Conservation (phyloP, 2,797 vertebrate genomes). For the Danionella dracula region DNA sequence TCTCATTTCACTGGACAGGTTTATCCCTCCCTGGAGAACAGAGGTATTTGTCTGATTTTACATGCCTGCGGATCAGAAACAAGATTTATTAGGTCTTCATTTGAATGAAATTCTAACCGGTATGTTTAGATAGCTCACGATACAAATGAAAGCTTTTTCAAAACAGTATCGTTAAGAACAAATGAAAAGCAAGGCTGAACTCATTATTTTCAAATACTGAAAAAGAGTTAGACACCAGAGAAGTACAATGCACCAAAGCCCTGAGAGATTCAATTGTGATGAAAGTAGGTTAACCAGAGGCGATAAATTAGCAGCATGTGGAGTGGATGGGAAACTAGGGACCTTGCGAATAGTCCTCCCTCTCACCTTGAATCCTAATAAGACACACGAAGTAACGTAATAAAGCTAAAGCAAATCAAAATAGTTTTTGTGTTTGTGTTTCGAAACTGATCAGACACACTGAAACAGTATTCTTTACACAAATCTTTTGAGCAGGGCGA, state of each 20-base stretch:
- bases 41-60: constrained; percentile 31
- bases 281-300: constrained; percentile 53
- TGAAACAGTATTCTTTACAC: too few relatives aligned
- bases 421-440: background rate
- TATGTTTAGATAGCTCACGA: too few relatives aligned
- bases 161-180: background rate
- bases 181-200: background rate
- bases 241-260: constrained; percentile 13
- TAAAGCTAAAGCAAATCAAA: background rate
- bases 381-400: background rate
- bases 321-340: constrained; percentile 29
- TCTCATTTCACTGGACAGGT: constrained; percentile 42
- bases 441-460: too few relatives aligned
- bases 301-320: constrained; percentile 43
- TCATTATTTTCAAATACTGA: background rate
- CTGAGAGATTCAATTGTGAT: constrained; percentile 40
- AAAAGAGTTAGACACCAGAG: background rate
- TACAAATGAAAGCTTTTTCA: background rate
- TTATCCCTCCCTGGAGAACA: constrained; percentile 28
- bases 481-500: too few relatives aligned
- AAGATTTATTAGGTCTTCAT: constrained; percentile 43
- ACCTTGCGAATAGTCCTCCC: constrained; percentile 2
- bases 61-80: constrained; percentile 32
- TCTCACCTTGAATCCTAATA: constrained; percentile 34
- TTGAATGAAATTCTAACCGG: constrained; percentile 17